Base-by-base conservation (phyloP, 1,140 invertebrate genomes). In the Elysia chlorotica region DNA sequence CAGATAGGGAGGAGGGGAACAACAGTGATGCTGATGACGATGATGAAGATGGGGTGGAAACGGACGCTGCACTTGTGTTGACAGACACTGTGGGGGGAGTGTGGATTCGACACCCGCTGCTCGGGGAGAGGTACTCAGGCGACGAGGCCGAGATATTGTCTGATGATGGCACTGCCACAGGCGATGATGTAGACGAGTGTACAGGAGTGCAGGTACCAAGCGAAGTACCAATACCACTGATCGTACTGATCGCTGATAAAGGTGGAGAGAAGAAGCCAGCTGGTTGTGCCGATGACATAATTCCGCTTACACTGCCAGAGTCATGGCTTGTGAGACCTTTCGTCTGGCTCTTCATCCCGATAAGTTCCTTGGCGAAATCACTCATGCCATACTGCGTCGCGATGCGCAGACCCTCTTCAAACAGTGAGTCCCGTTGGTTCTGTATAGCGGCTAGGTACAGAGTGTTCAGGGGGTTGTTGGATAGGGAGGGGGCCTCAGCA, bases 351-450 rank as follows among this genome's bases (percentile, higher is more conserved):
- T 83, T 80, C 71, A 86, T 59, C 4, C 78, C 76, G 36, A 79
- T 81, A 0, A 86, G 72, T 75, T 87, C 83, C 65, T 81, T 66
- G 10, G 83, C 85, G 72, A 87, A 86, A 41, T 84, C 85, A 2
- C 80, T 76, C 77, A 87, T 82, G n/a, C 85, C 85, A 56, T 85
- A 87, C 70, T 87, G 85, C 61, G 84, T 82, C 2, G 85, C 85
- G 72, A 87, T 85, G 36, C 84, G 72, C 31, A 87, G 73, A 19
- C 85, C 85, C 74, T 86, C 85, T 62, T 87, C 85, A 77, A 87
- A 84, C 5, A 87, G 73, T 3, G 83, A 80, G 19, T 84, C 82
- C 48, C 83, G 77, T 31, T 76, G 61, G 28, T 72, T 72, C 28
- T 65, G 61, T 33, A 76, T 73, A 14, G 74, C 71, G 54, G 75